phyloP scores from a whole-genome alignment of 2,113 vertebrate species.

The Amphiprion percula region DNA sequence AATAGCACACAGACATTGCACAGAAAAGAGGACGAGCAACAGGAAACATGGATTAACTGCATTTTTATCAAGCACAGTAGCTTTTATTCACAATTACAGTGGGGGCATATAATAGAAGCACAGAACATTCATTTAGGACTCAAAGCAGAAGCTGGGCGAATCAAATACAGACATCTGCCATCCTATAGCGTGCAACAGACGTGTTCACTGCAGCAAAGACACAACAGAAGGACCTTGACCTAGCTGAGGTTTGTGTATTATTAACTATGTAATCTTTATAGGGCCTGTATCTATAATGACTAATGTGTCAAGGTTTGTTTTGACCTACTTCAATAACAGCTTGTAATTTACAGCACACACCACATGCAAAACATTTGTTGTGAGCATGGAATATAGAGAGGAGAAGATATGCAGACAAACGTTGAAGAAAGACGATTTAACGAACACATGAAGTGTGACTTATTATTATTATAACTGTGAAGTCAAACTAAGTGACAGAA shows the following conservation, averaged over 20 bases:
- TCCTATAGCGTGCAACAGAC: not conserved
- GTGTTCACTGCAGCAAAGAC: slow-evolving; percentile 17
- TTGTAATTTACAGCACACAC: not conserved
- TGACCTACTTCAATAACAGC: slow-evolving; percentile 7
- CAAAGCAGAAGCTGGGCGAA: not conserved
- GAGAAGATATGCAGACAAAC: not conserved
- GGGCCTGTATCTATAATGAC: slow-evolving; percentile 13
- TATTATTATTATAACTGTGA: no score
- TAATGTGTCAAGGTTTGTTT: slow-evolving; percentile 26
- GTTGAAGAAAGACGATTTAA: not conserved
- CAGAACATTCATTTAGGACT: not conserved
- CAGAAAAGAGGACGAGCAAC: no score
- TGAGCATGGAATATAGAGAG: slow-evolving; percentile 9
- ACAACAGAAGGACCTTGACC: slow-evolving; percentile 48
- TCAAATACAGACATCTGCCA: not conserved
- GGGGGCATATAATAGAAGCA: no score
- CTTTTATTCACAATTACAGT: not conserved
- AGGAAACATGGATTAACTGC: not conserved
- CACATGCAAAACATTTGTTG: slow-evolving; percentile 8
- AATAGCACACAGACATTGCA: no score
- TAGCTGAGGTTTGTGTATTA: slow-evolving; percentile 34
- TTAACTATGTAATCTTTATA: slow-evolving; percentile 43
- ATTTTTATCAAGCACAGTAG: not conserved
- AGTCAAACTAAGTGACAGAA: not conserved
- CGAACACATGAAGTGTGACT: not conserved